These are phyloP conservation scores for Parnassius apollo DNA, from an alignment of 2,888 invertebrate genomes.

Conservation along the genomic window DNA sequence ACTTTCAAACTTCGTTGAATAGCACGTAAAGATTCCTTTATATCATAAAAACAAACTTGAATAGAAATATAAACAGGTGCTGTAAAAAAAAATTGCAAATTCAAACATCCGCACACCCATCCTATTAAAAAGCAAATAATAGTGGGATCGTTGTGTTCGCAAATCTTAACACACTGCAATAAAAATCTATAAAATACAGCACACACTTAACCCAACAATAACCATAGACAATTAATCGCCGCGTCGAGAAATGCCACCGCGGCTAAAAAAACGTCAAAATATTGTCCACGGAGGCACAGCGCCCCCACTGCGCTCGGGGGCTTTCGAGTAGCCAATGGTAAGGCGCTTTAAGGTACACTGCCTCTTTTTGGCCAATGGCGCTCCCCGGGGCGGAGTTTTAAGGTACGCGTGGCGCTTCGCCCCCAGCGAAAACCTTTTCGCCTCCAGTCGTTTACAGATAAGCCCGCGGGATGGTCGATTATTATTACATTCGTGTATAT, in stretches of 20 bases:
- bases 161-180: conserved; percentile 1
- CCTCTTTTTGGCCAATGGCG: conserved; percentile 70
- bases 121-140: conserved; percentile 21
- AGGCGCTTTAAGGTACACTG: conserved; percentile 55
- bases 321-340: conserved; percentile 63
- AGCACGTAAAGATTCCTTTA: conserved; percentile 13
- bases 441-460: conserved; percentile 81
- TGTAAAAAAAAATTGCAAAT: conserved; percentile 5
- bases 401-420: conserved; percentile 75
- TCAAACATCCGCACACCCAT: not conserved
- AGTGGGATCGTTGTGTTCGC: conserved; percentile 6
- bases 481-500: conserved; percentile 71
- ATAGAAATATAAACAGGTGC: conserved; percentile 22
- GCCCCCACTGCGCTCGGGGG: conserved; percentile 60
- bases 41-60: conserved; percentile 7
- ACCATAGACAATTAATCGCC: conserved; percentile 78
- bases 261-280: conserved; percentile 75
- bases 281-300: conserved; percentile 60
- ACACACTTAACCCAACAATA: conserved; percentile 79
- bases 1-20: conserved; percentile 8
- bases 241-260: conserved; percentile 75
- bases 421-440: conserved; percentile 80
- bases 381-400: conserved; percentile 74
- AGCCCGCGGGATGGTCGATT: conserved; percentile 80
- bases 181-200: conserved; percentile 7